Evolutionary conservation across 2,797 vertebrate genomes (phyloP), one percentile per base, ranked within the genome.

Genomic region (Eulemur coronatus): DNA sequence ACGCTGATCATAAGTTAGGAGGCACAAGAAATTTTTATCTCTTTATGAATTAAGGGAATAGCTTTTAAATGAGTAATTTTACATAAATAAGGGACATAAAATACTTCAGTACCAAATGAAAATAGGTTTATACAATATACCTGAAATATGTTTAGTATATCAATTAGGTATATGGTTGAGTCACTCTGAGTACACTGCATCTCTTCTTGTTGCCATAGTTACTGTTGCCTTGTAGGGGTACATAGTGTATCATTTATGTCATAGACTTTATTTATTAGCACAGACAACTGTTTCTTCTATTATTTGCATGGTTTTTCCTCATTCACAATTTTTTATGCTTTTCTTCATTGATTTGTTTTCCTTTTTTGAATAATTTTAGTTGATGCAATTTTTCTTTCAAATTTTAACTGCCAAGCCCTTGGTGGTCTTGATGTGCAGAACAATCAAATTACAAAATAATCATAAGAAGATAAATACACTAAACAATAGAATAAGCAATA

Each of bases 141-240:
- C 48, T 95, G 75, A 89, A 95, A 65, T 70, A 28, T 72, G 57
- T 70, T n/a, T 79, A 55, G 61, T 95, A 80, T 76, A 91, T 94
- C 88, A 73, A 48, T 84, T 84, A 81, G 93, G 41, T 87, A 61
- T 84, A 97, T 82, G n/a, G 80, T 55, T 96, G 89, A 96, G 84
- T 97, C 94, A 95, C 67, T 85, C 22, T 13, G 82, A 98, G 94
- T 95, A 57, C 50, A 41, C 57, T 75, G 72, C 79, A 33, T 69
- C 28, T 94, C 73, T 97, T 48, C 2, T 57, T 90, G 98, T 99
- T 98, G 95, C 97, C 93, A 98, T 98, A 90, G 98, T 94, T 98
- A 98, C 98, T 22, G 33, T 95, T 92, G 97, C 89, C 92, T 97
- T 97, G 84, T 96, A 92, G 82, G 92, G 95, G 57, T 89, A 86